Conservation (phyloP, 2,888 invertebrate genomes). For the Macaria liturata region DNA sequence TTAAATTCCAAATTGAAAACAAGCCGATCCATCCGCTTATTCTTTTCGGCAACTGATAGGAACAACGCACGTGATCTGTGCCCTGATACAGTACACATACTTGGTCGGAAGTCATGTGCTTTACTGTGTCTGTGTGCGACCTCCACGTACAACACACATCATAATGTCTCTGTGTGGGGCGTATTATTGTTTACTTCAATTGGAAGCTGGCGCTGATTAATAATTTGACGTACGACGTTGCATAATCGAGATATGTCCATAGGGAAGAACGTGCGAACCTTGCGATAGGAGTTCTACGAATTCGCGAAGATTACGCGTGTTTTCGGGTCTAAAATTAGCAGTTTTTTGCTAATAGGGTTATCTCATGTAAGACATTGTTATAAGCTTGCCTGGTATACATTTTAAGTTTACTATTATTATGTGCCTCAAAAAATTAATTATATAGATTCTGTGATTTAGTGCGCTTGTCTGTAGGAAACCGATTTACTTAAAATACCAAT, state of each 20-base stretch:
- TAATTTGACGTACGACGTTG: slow-evolving; percentile 4
- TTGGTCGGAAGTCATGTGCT: slow-evolving; percentile 27
- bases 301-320: background rate
- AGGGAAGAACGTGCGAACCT: background rate
- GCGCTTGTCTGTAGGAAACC: no score
- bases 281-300: background rate
- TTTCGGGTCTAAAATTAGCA: background rate
- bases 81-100: slow-evolving; percentile 6
- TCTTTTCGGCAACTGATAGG: slow-evolving; percentile 17
- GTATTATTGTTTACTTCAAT: slow-evolving; percentile 20
- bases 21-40: slow-evolving; percentile 7
- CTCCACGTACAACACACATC: background rate
- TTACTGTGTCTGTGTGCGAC: slow-evolving; percentile 6
- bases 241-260: background rate
- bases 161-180: background rate
- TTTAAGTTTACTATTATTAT: no score
- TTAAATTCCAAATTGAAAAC: slow-evolving; percentile 5
- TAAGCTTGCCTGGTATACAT: background rate
- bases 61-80: slow-evolving; percentile 19
- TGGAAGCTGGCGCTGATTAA: slow-evolving; percentile 6
- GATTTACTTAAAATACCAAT: no score
- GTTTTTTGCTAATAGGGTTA: background rate
- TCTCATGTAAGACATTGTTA: background rate
- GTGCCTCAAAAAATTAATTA: no score
- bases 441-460: no score